Conservation (phyloP, 2,888 invertebrate genomes). For the Priocnemis perturbator region DNA sequence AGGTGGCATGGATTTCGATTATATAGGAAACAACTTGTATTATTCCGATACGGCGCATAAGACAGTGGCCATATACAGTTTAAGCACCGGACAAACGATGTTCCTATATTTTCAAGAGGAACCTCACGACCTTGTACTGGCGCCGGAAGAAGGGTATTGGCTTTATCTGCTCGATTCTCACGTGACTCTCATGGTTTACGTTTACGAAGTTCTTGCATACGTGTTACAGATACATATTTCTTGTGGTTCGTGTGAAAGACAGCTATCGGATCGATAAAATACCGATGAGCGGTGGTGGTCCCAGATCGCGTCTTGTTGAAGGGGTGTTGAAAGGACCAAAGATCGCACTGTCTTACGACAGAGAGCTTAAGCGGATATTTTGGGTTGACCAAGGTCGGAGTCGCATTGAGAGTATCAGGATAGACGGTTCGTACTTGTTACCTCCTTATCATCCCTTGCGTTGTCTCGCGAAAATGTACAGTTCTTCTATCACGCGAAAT, state of each 20-base stretch:
- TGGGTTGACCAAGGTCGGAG: constrained; percentile 83
- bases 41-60: constrained; percentile 81
- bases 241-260: constrained; percentile 57
- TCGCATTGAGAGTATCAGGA: constrained; percentile 81
- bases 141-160: constrained; percentile 81
- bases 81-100: constrained; percentile 79
- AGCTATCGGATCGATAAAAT: constrained; percentile 81
- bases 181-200: not conserved
- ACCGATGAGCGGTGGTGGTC: constrained; percentile 81
- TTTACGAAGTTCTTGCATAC: too few species aligned
- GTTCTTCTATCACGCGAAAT: not conserved
- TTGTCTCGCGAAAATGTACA: not conserved
- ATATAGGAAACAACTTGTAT: constrained; percentile 84
- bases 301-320: constrained; percentile 73
- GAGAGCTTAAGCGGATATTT: constrained; percentile 79
- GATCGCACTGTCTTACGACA: constrained; percentile 78
- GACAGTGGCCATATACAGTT: constrained; percentile 81
- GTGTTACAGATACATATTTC: constrained; percentile 67
- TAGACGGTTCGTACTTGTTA: constrained; percentile 75
- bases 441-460: too few species aligned
- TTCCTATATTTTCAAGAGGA: constrained; percentile 79
- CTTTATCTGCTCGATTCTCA: not conserved
- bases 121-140: constrained; percentile 83
- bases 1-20: constrained; percentile 81
- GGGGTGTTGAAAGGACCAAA: constrained; percentile 77